Evolutionary conservation across 2,888 invertebrate genomes (phyloP).

Genomic region (Rhagonycha lutea): DNA sequence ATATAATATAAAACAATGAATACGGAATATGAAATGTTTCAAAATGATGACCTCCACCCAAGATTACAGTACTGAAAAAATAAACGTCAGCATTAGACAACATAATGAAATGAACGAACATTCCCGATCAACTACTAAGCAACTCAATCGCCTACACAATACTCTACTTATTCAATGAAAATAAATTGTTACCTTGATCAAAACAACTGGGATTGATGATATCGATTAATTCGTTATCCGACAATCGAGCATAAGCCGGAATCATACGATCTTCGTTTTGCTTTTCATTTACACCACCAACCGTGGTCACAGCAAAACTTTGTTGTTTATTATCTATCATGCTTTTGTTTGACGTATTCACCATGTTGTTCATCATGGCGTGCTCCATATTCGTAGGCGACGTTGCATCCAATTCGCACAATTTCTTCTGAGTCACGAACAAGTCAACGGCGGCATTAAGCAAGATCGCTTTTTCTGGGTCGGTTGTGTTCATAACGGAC

Average conservation of each 20-base stretch:
- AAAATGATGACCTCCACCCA: constrained; percentile 36
- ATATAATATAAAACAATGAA: constrained; percentile 21
- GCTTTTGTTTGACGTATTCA: constrained; percentile 59
- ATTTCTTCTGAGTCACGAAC: constrained; percentile 66
- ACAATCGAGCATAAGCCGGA: constrained; percentile 80
- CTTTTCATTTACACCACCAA: constrained; percentile 56
- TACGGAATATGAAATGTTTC: constrained; percentile 30
- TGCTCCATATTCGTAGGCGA: constrained; percentile 49
- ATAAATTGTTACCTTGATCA: constrained; percentile 69
- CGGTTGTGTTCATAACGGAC: constrained; percentile 60
- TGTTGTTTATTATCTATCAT: constrained; percentile 57
- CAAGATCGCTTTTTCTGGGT: constrained; percentile 75
- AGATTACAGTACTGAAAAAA: constrained; percentile 35
- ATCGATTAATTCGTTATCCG: constrained; percentile 84
- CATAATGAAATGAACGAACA: neutral
- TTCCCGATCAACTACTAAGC: neutral
- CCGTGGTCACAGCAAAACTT: constrained; percentile 53
- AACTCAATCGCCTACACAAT: neutral
- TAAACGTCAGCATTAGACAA: constrained; percentile 26
- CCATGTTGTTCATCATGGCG: constrained; percentile 47
- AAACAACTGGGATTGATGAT: constrained; percentile 90
- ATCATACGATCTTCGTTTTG: constrained; percentile 60
- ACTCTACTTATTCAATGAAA: constrained; percentile 28
- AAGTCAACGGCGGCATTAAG: constrained; percentile 75
- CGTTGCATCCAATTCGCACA: constrained; percentile 52